Base-by-base conservation (phyloP, 2,888 invertebrate genomes). In the Eupeodes luniger region DNA sequence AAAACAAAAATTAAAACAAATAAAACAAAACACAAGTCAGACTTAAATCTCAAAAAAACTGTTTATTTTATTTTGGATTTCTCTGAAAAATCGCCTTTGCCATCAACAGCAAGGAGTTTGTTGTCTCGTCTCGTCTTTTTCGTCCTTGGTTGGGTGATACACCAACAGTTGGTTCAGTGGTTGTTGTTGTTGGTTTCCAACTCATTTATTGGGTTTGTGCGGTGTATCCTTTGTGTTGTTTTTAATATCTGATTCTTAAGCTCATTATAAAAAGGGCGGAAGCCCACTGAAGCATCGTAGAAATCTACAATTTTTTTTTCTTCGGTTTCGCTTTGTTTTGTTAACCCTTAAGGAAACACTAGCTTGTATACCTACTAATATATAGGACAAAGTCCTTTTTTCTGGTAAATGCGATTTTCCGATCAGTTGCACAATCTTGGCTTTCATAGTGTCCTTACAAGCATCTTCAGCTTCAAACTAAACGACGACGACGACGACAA, bases 381-480 rank as follows among this genome's bases (percentile, higher is more conserved):
- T n/a, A 67, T 55, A 53, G 59, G 59, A 78, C 72, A 75, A 75
- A 75, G 84, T 79, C 61, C 75, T 79, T 84, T 27, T 59, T 40
- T 62, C 40, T 62, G 16, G 74, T 69, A 84, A 79, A 84, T 84
- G 84, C 84, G 84, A 84, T 84, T 84, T 84, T 84, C 84, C 69
- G 79, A 84, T 79, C 84, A 79, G 84, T 79, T 79, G 79, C 74
- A 67, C 75, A 79, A 79, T 84, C 74, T 84, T 57, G 79, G 74
- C 36, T 81, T 66, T 66, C n/a, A 16, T 49, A 49, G 19, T 75
- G 47, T 76, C 16, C 62, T 75, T 55, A 70, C 70, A 70, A 70
- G 36, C 40, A 44, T 70, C 70, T 64, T 75, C 10, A 34, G 14
- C 34, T 47, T 5, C 12, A 19, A 53, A 7, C 34, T 51, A 27